Evolutionary conservation across 2,113 vertebrate genomes (phyloP), one percentile per base, ranked within the genome.

Genomic region (Caracal caracal): DNA sequence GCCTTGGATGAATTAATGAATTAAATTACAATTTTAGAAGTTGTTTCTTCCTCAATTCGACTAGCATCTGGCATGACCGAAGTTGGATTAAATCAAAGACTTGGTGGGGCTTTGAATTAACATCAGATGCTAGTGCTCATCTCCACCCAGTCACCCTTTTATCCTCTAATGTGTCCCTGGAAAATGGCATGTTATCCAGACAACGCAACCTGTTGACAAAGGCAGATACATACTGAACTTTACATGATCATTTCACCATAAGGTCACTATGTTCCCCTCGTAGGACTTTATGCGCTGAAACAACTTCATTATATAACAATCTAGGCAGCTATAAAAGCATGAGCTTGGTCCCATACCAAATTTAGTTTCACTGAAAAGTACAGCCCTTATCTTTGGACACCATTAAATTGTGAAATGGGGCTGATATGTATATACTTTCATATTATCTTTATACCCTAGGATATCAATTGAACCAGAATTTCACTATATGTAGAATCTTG

Each of bases 1-100:
- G 93, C n/a, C 59, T 82, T 89, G 20, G 22, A 92, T 61, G 53
- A 91, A 73, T 95, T 79, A 94, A 85, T 79, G 28, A 85, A 75
- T 73, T 71, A 59, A 92, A 24, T 73, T 76, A 68, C 28, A 40
- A 53, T 78, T 78, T 71, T 90, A 0, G 84, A 88, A 84, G 20
- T 2, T 80, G 20, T 78, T 22, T 81, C 80, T 96, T 86, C 53
- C 59, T 78, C 40, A 61, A 71, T 63, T 82, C 76, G 85, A 35
- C 28, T 65, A 90, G n/a, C 33, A 61, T 51, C 75, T 86, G 94
- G 49, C 61, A 71, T 35, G 78, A 96, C 24, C 5, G 19, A 88
- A 75, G 75, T 89, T 71, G 51, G 94, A 95, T 2, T 66, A 51
- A 81, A 68, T 65, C 79, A 63, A 90, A n/a, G 28, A 79, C 13